These are phyloP conservation scores for Xiphydria camelus DNA, from an alignment of 2,888 invertebrate genomes.

Conservation along the genomic window DNA sequence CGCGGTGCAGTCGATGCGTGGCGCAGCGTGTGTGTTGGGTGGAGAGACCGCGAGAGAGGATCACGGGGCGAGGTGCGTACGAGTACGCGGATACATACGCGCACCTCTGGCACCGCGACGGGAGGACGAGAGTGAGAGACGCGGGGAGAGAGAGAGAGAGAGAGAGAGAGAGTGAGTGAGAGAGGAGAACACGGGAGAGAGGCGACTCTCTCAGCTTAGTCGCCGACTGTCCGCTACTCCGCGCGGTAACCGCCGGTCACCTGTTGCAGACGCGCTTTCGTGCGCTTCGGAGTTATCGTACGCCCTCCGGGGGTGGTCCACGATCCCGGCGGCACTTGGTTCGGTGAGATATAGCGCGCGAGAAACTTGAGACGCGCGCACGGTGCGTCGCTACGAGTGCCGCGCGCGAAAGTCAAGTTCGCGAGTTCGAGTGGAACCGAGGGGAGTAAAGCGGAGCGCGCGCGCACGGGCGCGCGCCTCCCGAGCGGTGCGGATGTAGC, in stretches of 20 bases:
- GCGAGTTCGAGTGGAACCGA: too few relatives aligned
- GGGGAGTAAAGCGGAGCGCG: too few relatives aligned
- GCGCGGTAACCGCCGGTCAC: constrained; percentile 44
- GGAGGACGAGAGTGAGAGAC: not conserved
- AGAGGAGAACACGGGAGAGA: constrained; percentile 28
- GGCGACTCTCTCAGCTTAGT: constrained; percentile 45
- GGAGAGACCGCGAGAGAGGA: not conserved
- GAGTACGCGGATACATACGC: constrained; percentile 7
- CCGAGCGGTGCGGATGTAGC: too few relatives aligned
- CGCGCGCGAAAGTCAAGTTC: too few relatives aligned
- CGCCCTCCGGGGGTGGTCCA: not conserved
- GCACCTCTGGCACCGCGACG: not conserved
- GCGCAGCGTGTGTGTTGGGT: not conserved
- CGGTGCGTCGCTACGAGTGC: too few relatives aligned
- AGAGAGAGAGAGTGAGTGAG: constrained; percentile 1
- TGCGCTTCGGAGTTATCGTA: constrained; percentile 14
- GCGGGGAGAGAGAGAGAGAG: not conserved
- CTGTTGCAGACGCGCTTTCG: constrained; percentile 35
- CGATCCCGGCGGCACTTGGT: too few relatives aligned
- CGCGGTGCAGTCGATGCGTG: constrained; percentile 2
- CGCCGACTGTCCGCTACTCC: constrained; percentile 48
- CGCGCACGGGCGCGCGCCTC: too few relatives aligned
- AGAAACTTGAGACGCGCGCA: too few relatives aligned
- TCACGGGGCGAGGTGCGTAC: too few relatives aligned
- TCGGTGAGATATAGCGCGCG: too few relatives aligned